Base-by-base conservation (phyloP, 2,113 vertebrate genomes). In the Psophia crepitans region DNA sequence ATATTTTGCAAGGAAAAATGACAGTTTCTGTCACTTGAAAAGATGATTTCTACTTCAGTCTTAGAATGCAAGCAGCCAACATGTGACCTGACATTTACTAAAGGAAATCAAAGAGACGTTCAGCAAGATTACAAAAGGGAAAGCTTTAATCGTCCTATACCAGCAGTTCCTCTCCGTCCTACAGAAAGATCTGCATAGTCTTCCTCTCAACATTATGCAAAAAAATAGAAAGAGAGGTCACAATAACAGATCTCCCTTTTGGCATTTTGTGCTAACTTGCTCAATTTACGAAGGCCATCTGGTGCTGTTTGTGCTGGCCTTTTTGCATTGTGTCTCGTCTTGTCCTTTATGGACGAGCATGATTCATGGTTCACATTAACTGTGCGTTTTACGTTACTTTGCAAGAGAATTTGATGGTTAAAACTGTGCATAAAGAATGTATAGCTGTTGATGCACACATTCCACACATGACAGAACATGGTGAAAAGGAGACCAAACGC, bases 1-100 rank as follows among this genome's bases (percentile, higher is more conserved):
- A 96, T 97, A 87, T 93, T 97, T 96, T 97, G 85, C 92, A 95
- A 87, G 79, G 70, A 83, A 91, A 93, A 95, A 74, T 93, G 91
- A 96, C 87, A 94, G 93, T 65, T 79, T 84, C 86, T 96, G 88
- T 95, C 93, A 95, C 74, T 95, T 83, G 63, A 92, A 83, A 89
- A 84, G 91, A 93, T 93, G 91, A 93, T 82, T 96, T 96, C 61
- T 95, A 91, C 58, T 87, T 95, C 78, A 79, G 81, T 49, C 89
- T 92, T 61, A 91, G 74, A 82, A 95, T 35, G 58, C 57, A 87
- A 87, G 61, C 95, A 97, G 75, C 54, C 86, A 88, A 56, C 89
- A 91, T 69, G 92, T 96, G 89, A 95, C 87, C 80, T 96, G 94
- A 89, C 95, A 95, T 92, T 96, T 89, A 57, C 65, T 64, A 87